Base-by-base conservation (phyloP, 2,113 vertebrate genomes). In the Hemicordylus capensis region DNA sequence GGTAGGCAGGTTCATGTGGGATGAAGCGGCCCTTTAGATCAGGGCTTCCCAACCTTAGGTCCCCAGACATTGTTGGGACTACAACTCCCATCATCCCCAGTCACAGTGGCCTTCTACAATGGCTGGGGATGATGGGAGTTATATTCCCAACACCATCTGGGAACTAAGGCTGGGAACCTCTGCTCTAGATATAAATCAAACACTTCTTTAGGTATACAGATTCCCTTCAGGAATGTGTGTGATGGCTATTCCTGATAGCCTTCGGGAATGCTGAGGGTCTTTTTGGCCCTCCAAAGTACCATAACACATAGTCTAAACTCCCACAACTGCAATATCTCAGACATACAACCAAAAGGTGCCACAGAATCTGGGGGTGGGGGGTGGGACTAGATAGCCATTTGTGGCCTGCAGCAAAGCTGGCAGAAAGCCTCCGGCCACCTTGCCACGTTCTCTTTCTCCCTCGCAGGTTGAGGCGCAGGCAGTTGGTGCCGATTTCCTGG, bases 271-370 rank as follows among this genome's bases (percentile, higher is more conserved):
- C 3, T 12, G 17, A 88, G 1, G 3, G 67, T 77, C 46, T 64
- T 84, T 48, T 37, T 85, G 85, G 61, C 20, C 4, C 67, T 61
- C 11, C n/a, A 3, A 75, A 58, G 66, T 24, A 90, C 85, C 42
- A 73, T 0, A 26, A 73, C 1, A 1, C 6, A 63, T 37, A 14
- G 10, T 63, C 26, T 34, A 12, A 34, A 64, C 22, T 0, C 0
- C 84, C 24, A 58, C 2, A 44, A 59, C 26, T 6, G 59, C 17
- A 66, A 51, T 20, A 34, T 69, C n/a, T 39, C 56, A 87, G 76
- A 85, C 75, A 34, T 20, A 44, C 7, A 4, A 78, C 0, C 0
- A 42, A 63, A 4, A 3, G n/a, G 39, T 75, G 15, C 22, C 24
- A 1, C 58, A n/a, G 64, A 58, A 42, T 34, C 56, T 37, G 24